phyloP scores from a whole-genome alignment of 2,113 vertebrate genomes.

The Bos taurus region ARS-UCD2.0 NC_037356.1:41460501-41461000 shows the following conservation, averaged over 20 bases:
- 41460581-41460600: background rate
- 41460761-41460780: background rate
- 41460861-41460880: background rate
- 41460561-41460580: background rate
- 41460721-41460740: background rate
- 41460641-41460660: background rate
- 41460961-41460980: background rate
- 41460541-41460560: background rate
- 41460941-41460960: background rate
- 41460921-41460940: background rate
- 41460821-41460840: background rate
- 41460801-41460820: background rate
- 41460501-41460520: background rate
- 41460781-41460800: background rate
- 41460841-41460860: background rate
- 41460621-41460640: background rate
- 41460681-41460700: background rate
- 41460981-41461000: background rate
- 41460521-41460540: background rate
- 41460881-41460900: background rate
- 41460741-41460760: background rate
- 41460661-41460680: background rate
- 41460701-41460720: background rate
- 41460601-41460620: background rate
- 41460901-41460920: background rate